Evolutionary conservation across 2,888 invertebrate genomes (phyloP).

Genomic region (Hydroisotoma schaefferi): DNA sequence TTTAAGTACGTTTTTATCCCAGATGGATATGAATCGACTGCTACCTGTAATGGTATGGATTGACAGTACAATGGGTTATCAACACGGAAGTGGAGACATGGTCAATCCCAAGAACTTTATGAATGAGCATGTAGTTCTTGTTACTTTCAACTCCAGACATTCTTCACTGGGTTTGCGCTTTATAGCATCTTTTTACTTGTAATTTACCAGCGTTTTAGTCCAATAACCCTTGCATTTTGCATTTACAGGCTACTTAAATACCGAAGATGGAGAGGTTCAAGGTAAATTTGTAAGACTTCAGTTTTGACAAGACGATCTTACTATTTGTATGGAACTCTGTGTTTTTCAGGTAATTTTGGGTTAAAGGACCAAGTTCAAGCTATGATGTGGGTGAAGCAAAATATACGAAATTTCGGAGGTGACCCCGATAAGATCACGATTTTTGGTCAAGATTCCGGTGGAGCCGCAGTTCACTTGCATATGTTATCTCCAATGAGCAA

Average conservation of each 20-base stretch:
- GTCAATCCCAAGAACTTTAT: slow-evolving; percentile 24
- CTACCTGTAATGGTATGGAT: slow-evolving; percentile 30
- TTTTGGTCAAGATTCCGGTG: slow-evolving; percentile 18
- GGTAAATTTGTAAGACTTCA: slow-evolving; percentile 6
- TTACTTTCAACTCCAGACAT: slow-evolving; percentile 23
- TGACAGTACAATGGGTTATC: slow-evolving; percentile 14
- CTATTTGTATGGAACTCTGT: not conserved
- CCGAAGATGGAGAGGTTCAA: slow-evolving; percentile 24
- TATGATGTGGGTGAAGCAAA: slow-evolving; percentile 15
- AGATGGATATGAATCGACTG: not conserved
- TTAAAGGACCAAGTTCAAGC: slow-evolving; percentile 11
- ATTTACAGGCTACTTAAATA: slow-evolving; percentile 28
- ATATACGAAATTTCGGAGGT: slow-evolving; percentile 21
- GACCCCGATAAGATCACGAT: slow-evolving; percentile 13
- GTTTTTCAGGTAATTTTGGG: slow-evolving; percentile 6
- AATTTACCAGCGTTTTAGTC: not conserved
- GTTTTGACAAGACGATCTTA: not conserved
- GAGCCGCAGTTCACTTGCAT: slow-evolving; percentile 15
- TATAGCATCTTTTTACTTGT: not conserved
- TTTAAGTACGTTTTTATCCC: not conserved
- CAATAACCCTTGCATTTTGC: not conserved
- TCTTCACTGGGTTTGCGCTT: slow-evolving; percentile 19
- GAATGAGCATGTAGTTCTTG: slow-evolving; percentile 24
- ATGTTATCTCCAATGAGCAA: slow-evolving; percentile 23
- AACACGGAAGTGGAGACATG: slow-evolving; percentile 21